Conservation (phyloP, 1,140 invertebrate genomes). For the Achatina immaculata region DNA sequence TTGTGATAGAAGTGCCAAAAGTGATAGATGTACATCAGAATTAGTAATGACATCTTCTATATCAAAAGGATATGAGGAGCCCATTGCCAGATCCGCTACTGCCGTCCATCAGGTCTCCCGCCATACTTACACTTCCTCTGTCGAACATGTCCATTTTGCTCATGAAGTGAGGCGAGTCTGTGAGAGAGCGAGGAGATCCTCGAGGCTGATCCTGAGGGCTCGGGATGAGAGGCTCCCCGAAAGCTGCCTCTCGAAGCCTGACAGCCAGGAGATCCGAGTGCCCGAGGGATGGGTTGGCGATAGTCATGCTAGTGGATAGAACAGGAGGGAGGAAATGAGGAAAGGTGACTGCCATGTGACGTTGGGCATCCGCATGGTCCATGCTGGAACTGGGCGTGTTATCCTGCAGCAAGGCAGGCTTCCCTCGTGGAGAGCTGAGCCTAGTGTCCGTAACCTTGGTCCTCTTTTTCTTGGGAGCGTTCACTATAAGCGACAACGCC, state of each 20-base stretch:
- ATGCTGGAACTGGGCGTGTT: constrained; percentile 52
- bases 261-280: constrained; percentile 84
- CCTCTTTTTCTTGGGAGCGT: constrained; percentile 89
- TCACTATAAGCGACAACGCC: constrained; percentile 88
- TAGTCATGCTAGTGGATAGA: constrained; percentile 91
- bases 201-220: constrained; percentile 58
- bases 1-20: background rate
- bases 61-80: constrained; percentile 72
- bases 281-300: constrained; percentile 94
- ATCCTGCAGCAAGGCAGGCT: constrained; percentile 67
- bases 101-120: constrained; percentile 48
- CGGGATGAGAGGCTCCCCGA: constrained; percentile 62
- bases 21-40: background rate
- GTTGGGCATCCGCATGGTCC: constrained; percentile 44
- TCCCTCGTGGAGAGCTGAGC: constrained; percentile 81
- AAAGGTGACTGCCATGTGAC: constrained; percentile 45
- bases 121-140: constrained; percentile 20
- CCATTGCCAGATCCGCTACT: constrained; percentile 48
- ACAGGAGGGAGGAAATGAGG: constrained; percentile 77
- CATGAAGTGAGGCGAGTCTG: constrained; percentile 49
- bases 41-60: background rate
- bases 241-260: constrained; percentile 80
- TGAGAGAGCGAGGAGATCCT: constrained; percentile 58
- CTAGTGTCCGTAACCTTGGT: constrained; percentile 97
- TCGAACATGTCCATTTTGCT: constrained; percentile 59